phyloP scores from a whole-genome alignment of 2,888 invertebrate species.

The Podabrus alpinus region DNA sequence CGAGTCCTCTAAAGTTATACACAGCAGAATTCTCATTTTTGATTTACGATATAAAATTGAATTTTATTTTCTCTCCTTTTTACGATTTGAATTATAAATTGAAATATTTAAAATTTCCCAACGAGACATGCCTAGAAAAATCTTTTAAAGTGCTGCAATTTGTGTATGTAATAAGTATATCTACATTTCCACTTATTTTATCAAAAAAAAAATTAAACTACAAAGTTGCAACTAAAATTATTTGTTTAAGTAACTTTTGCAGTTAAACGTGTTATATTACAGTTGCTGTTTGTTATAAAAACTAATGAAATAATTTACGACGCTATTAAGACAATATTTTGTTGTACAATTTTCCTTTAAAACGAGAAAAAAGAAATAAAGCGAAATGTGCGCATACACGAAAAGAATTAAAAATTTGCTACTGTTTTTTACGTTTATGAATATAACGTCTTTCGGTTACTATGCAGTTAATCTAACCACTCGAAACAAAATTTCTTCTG shows the following conservation, averaged over 20 bases:
- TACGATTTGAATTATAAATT: background rate
- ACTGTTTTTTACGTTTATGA: background rate
- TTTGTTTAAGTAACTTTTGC: background rate
- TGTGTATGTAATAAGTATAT: background rate
- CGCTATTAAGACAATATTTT: background rate
- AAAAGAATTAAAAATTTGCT: background rate
- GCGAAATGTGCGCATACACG: background rate
- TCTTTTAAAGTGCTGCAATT: background rate
- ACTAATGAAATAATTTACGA: background rate
- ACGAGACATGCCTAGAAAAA: background rate
- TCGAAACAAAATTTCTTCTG: too few relatives aligned
- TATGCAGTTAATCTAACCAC: too few relatives aligned
- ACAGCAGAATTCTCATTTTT: background rate
- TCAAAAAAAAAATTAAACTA: background rate
- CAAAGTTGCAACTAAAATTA: background rate
- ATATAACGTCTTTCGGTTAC: too few relatives aligned
- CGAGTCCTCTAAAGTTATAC: background rate
- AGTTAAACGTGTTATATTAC: background rate
- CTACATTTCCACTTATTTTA: background rate
- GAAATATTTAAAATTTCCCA: background rate
- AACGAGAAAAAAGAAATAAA: background rate
- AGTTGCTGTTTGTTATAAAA: background rate
- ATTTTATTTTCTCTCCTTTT: background rate
- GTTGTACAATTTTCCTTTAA: background rate
- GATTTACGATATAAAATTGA: background rate